Evolutionary conservation across 2,113 vertebrate genomes (phyloP).

Genomic region (Chinchilla lanigera): DNA sequence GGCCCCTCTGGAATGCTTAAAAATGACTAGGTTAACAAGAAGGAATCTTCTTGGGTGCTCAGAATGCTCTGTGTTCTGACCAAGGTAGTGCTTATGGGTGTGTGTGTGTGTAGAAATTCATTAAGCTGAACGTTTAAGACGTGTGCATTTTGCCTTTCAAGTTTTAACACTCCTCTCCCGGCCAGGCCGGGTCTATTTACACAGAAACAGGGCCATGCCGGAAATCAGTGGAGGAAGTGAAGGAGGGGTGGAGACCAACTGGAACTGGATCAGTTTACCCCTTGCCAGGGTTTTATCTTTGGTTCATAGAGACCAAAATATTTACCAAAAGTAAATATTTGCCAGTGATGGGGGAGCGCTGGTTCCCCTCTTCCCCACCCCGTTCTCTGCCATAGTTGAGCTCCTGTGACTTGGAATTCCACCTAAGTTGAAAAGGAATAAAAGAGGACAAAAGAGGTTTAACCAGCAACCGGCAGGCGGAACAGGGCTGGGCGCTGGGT

Average conservation of each 20-base stretch:
- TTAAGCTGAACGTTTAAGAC: background rate
- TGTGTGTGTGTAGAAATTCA: background rate
- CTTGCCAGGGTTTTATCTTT: constrained; percentile 21
- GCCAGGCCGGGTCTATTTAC: background rate
- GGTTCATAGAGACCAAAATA: constrained; percentile 59
- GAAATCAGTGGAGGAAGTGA: constrained; percentile 41
- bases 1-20: background rate
- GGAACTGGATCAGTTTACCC: background rate
- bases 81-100: background rate
- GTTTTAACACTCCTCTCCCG: background rate
- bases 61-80: background rate
- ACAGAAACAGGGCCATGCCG: background rate
- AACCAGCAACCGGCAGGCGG: background rate
- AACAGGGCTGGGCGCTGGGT: background rate
- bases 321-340: constrained; percentile 72
- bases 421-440: background rate
- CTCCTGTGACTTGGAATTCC: background rate
- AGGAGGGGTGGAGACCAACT: background rate
- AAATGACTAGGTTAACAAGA: constrained; percentile 5
- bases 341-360: background rate
- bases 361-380: background rate
- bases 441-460: background rate
- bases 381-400: background rate
- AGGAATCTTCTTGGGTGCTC: background rate
- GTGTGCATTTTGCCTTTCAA: background rate